phyloP scores from a whole-genome alignment of 2,797 vertebrate species.

The Gallirallus australis region DNA sequence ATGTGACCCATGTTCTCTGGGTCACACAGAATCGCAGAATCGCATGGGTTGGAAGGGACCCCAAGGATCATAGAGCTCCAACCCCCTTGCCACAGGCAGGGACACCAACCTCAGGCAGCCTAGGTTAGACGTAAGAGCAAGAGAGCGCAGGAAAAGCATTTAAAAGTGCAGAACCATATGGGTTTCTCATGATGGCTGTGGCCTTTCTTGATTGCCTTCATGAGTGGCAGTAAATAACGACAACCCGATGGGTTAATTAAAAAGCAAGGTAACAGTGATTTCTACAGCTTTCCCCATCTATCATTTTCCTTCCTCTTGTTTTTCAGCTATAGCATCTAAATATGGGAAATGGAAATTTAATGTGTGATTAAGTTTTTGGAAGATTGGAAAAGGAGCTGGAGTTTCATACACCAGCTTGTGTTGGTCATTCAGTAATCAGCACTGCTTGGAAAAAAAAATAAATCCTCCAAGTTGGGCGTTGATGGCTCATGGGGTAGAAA shows the following conservation, averaged over 20 bases:
- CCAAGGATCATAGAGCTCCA: too few species aligned
- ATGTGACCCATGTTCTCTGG: background rate
- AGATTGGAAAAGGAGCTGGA: rapidly evolving
- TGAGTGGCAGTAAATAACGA: background rate
- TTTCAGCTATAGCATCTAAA: rapidly evolving
- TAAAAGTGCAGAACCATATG: rapidly evolving
- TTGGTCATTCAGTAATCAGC: background rate
- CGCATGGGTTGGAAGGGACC: too few species aligned
- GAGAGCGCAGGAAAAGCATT: rapidly evolving
- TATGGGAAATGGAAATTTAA: background rate
- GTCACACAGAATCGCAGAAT: background rate
- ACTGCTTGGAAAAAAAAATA: background rate
- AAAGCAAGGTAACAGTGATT: background rate
- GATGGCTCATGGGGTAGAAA: background rate
- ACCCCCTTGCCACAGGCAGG: too few species aligned
- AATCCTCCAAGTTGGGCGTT: rapidly evolving
- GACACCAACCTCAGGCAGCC: background rate
- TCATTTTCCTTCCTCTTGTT: background rate
- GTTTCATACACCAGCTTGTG: rapidly evolving
- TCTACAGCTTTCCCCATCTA: background rate
- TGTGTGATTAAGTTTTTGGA: rapidly evolving
- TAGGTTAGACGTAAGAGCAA: background rate
- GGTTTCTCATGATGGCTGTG: background rate
- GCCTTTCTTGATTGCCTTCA: background rate
- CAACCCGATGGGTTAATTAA: background rate